Percentiles rank a stretch among this genome's conserved stretches.
These are phyloP conservation scores for Trachelus stipa DNA, from an alignment of 2,888 invertebrate species.

Conservation along the genomic window DNA sequence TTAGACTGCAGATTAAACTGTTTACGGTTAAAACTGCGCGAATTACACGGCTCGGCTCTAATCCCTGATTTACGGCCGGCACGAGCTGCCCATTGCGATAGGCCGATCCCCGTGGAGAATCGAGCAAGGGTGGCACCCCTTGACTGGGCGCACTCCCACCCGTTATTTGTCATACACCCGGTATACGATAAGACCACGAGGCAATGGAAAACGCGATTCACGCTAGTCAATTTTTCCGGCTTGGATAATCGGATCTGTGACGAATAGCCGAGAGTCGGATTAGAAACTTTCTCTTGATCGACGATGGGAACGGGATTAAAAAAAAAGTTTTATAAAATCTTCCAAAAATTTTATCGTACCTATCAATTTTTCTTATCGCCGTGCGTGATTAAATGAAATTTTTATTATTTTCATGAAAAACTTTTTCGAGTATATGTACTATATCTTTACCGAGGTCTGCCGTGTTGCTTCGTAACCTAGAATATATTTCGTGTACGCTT, in stretches of 20 bases:
- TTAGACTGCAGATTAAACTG: slow-evolving; percentile 59
- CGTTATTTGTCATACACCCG: not conserved
- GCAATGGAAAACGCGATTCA: slow-evolving; percentile 47
- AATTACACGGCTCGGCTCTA: slow-evolving; percentile 59
- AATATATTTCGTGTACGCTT: not conserved
- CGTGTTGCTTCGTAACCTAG: not conserved
- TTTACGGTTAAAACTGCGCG: slow-evolving; percentile 61
- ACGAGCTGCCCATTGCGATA: slow-evolving; percentile 17
- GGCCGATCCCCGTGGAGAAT: slow-evolving; percentile 62
- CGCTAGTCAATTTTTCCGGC: slow-evolving; percentile 49
- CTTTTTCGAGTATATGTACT: no score
- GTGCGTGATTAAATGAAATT: no score
- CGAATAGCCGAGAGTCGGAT: not conserved
- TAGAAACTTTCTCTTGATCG: not conserved
- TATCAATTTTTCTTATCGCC: not conserved
- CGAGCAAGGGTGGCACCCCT: slow-evolving; percentile 35
- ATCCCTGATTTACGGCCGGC: slow-evolving; percentile 62
- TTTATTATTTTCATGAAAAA: no score
- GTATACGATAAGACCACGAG: slow-evolving; percentile 32
- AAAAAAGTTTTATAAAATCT: not conserved
- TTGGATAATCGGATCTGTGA: not conserved
- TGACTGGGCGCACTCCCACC: slow-evolving; percentile 24
- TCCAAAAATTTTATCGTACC: not conserved
- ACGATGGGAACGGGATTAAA: not conserved
- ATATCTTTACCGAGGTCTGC: not conserved